Conservation (phyloP, 2,888 invertebrate genomes). For the Lamellibrachia columna region DNA sequence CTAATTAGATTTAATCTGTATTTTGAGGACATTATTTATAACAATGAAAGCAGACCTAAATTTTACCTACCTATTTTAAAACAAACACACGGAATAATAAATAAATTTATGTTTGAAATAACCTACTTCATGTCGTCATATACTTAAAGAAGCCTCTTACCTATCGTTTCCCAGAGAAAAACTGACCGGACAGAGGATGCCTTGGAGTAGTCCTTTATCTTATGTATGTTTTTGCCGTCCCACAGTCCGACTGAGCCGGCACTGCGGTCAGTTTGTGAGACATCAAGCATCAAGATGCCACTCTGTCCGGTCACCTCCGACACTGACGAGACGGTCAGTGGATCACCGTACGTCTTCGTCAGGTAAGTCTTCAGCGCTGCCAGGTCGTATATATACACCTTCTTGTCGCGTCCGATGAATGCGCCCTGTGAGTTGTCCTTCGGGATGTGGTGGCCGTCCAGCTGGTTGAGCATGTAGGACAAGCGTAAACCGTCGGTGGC, state of each 20-base stretch:
- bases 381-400: not conserved
- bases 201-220: not conserved
- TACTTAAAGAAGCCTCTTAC: not conserved
- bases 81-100: not conserved
- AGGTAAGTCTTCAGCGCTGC: not conserved
- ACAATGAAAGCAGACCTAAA: too few species aligned
- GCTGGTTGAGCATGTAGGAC: not conserved
- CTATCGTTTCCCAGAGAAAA: not conserved
- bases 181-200: not conserved
- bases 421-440: not conserved
- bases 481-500: not conserved
- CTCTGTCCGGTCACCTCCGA: not conserved
- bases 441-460: not conserved
- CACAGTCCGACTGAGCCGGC: not conserved
- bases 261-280: not conserved
- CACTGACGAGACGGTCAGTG: not conserved
- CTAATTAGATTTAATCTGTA: too few species aligned
- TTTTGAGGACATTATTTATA: too few species aligned
- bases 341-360: not conserved
- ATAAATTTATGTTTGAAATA: too few species aligned
- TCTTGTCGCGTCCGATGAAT: not conserved
- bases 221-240: not conserved
- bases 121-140: too few species aligned
- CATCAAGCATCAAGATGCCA: not conserved
- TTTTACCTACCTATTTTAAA: too few species aligned